phyloP scores from a whole-genome alignment of 2,113 vertebrate species.

The Hyla sarda region DNA sequence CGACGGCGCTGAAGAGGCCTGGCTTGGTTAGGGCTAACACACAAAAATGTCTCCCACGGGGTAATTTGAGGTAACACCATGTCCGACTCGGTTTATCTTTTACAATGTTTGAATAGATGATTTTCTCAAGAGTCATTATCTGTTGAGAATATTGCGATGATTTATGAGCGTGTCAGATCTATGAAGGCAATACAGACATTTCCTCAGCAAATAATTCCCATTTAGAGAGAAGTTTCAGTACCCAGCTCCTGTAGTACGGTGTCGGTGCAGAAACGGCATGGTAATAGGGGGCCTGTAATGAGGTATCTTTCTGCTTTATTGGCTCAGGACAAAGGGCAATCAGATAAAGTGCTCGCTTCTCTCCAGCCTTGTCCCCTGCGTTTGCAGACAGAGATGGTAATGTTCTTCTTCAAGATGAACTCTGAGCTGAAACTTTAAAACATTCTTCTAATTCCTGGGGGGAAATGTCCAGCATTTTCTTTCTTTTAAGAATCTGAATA shows the following conservation, averaged over 20 bases:
- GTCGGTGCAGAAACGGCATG: neutral
- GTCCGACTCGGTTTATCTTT: constrained; percentile 8
- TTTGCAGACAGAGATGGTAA: constrained; percentile 21
- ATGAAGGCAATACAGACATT: constrained; percentile 32
- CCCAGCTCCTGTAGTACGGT: neutral
- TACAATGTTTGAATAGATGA: constrained; percentile 39
- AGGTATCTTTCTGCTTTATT: constrained; percentile 38
- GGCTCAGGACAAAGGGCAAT: constrained; percentile 38
- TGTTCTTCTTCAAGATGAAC: constrained; percentile 31
- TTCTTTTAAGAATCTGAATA: constrained; percentile 22
- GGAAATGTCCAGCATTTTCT: constrained; percentile 12
- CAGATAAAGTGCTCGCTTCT: constrained; percentile 38
- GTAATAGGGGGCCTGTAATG: neutral
- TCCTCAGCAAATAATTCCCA: constrained; percentile 25
- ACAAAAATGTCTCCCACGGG: constrained; percentile 34
- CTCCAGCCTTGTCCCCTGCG: neutral
- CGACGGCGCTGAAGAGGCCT: neutral
- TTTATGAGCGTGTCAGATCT: constrained; percentile 21
- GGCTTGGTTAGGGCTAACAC: constrained; percentile 10
- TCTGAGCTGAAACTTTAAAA: constrained; percentile 17
- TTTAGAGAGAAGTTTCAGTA: neutral
- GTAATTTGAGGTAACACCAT: constrained; percentile 44
- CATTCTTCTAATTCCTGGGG: constrained; percentile 40
- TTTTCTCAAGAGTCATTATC: constrained; percentile 48
- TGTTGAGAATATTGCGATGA: constrained; percentile 37